Conservation (phyloP, 2,113 vertebrate species). For the Synchiropus splendidus region DNA sequence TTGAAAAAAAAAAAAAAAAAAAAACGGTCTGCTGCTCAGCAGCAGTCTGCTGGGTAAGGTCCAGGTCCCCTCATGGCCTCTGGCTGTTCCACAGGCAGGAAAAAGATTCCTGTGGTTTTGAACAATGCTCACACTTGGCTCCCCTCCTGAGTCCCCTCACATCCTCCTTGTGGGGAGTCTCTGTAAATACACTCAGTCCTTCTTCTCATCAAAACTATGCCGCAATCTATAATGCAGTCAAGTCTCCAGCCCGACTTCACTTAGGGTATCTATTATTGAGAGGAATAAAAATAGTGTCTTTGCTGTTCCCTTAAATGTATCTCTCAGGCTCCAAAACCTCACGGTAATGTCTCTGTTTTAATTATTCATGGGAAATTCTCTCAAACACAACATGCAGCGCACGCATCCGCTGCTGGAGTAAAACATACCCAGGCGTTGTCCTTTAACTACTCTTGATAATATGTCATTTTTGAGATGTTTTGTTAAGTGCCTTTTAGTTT, state of each 20-base stretch:
- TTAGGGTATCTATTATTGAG: constrained; percentile 50
- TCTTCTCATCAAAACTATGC: constrained; percentile 36
- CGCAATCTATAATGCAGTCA: constrained; percentile 51
- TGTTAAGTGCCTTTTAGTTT: no score
- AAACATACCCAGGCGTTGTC: no score
- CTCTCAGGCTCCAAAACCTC: constrained; percentile 11
- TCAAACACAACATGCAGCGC: background rate
- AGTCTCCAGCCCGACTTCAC: constrained; percentile 33
- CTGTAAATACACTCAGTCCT: constrained; percentile 49
- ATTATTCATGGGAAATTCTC: constrained; percentile 40
- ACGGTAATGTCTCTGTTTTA: constrained; percentile 37
- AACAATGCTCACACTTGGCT: constrained; percentile 30
- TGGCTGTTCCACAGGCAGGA: constrained; percentile 20
- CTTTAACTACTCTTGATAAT: no score
- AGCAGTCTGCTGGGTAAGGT: no score
- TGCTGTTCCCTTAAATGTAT: constrained; percentile 13
- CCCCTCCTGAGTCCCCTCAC: constrained; percentile 45
- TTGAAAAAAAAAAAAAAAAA: no score
- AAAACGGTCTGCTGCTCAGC: no score
- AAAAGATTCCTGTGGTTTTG: constrained; percentile 29
- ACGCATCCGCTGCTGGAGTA: background rate
- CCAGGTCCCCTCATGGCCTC: background rate
- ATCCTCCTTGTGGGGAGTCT: constrained; percentile 32
- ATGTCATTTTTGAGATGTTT: no score
- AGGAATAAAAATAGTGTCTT: constrained; percentile 25